A percentile compares a stretch with the other conserved stretches of the same genome.
Conservation (phyloP, 2,888 invertebrate species). For the Stratiomys singularior region DNA sequence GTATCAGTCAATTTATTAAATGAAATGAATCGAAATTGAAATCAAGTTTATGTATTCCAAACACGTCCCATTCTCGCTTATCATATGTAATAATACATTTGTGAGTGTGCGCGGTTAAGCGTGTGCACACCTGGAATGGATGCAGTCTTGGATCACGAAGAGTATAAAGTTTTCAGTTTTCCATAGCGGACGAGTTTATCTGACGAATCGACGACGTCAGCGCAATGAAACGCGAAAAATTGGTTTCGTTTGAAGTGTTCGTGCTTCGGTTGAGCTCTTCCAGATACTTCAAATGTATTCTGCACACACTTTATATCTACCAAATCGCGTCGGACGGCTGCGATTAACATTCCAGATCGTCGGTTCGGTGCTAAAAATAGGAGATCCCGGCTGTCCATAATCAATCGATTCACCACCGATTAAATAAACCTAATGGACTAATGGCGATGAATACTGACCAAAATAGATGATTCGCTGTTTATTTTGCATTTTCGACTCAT, state of each 20-base stretch:
- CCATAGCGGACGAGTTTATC: background rate
- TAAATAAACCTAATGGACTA: constrained; percentile 1
- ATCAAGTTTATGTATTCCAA: too few species aligned
- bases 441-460: constrained; percentile 1
- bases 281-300: background rate
- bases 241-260: background rate
- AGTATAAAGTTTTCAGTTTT: background rate
- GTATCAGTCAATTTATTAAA: too few species aligned
- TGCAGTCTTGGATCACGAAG: background rate
- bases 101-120: too few species aligned
- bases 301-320: background rate
- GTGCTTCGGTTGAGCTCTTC: background rate
- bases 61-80: too few species aligned
- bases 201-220: constrained; percentile 20
- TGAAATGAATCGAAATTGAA: too few species aligned
- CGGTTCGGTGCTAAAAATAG: constrained; percentile 18
- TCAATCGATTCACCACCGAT: constrained; percentile 17
- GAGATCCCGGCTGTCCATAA: constrained; percentile 21
- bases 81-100: too few species aligned
- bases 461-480: background rate
- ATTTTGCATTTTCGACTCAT: background rate
- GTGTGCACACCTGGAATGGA: constrained; percentile 15
- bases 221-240: background rate
- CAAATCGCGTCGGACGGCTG: background rate
- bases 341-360: constrained; percentile 13